Conservation (phyloP, 2,113 vertebrate species). For the Gallinago paraguaiae region DNA sequence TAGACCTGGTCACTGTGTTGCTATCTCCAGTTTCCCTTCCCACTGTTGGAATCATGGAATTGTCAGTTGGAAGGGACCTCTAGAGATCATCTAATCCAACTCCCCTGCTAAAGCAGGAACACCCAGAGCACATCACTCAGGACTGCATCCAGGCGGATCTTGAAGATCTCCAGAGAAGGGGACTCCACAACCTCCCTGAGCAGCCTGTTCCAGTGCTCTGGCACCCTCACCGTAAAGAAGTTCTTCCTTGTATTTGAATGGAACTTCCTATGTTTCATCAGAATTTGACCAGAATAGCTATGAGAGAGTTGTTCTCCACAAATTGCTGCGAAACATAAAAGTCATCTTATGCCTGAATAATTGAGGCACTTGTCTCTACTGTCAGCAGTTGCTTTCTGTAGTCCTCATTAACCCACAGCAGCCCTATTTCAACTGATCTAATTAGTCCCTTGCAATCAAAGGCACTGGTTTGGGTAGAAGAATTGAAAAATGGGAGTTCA, state of each 20-base stretch:
- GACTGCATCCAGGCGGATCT: too few species aligned
- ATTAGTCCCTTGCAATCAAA: constrained; percentile 8
- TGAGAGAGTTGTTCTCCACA: background rate
- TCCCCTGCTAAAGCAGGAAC: too few species aligned
- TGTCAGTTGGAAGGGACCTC: too few species aligned
- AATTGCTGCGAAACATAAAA: background rate
- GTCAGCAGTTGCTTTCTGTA: background rate
- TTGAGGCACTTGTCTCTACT: background rate
- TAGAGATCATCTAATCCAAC: too few species aligned
- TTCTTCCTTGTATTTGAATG: too few species aligned
- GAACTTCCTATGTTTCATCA: background rate
- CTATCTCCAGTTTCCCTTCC: background rate
- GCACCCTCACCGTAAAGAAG: too few species aligned
- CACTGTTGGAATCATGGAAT: background rate
- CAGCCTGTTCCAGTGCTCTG: too few species aligned
- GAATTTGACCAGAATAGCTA: background rate
- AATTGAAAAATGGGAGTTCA: background rate
- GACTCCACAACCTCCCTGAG: too few species aligned
- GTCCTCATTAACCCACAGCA: background rate
- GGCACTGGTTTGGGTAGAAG: background rate
- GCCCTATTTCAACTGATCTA: background rate
- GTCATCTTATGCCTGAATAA: background rate
- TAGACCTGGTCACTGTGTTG: background rate
- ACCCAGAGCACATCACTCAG: too few species aligned
- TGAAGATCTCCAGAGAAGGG: too few species aligned